Evolutionary conservation across 1,140 invertebrate species (phyloP), one percentile per base, ranked within the genome.

Genomic region (Saccostrea glomerata): DNA sequence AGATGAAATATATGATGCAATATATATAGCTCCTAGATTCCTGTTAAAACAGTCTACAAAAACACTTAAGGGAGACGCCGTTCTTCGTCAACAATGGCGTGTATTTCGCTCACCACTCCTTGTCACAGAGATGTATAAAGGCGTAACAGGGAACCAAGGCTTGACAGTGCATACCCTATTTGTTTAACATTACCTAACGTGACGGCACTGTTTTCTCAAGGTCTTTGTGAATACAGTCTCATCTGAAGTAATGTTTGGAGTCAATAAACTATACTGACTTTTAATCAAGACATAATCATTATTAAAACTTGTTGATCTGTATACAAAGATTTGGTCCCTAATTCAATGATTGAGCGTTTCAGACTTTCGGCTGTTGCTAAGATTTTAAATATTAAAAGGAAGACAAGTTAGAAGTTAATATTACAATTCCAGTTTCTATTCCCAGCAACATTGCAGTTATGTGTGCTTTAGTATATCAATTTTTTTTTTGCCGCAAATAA

Each of bases 131-230:
- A 15, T 30, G 70, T 30, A 77, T 30, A 77, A 30, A 15, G 70
- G 23, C 70, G 70, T 77, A 77, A 77, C 25, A 77, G 70, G 70
- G 23, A 11, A 13, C 25, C 25, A 12, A 3, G 9, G 12, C 25
- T 30, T 25, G 25, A 77, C 30, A 17, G 70, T 36, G 70, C 25
- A 77, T 30, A 11, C 23, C 70, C 9, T 77, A 25, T 77, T 77
- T 77, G 70, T 77, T 77, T 17, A 77, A 77, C 70, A 30, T 77
- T 77, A 30, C 70, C 25, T 77, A 77, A 77, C 7, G 25, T 77
- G 70, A 30, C 15, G 7, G 25, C 23, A 30, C 70, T 77, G 70
- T 77, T 77, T 77, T 77, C 70, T 77, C 23, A 36, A 30, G 7
- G 12, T 40, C 70, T 77, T 77, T 77, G 25, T 77, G 47, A 47